Evolutionary conservation across 2,888 invertebrate genomes (phyloP), one percentile per base, ranked within the genome.

Genomic region (Parascotia fuliginaria): DNA sequence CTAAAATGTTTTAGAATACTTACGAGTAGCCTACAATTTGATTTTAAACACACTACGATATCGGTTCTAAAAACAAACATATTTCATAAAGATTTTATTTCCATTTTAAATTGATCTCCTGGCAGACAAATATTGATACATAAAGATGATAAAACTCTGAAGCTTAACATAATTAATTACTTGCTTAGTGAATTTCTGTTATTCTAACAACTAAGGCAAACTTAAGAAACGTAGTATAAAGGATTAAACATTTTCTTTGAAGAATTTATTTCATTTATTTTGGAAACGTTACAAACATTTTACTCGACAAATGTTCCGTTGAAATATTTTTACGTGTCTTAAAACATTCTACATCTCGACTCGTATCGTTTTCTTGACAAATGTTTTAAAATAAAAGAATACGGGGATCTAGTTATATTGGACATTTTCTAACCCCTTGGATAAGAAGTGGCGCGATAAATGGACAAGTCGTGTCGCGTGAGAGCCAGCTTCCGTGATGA

Each of bases 391-490:
- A 48, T 42, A 41, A 55, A 61, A 50, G 48, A 48, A 54, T n/a
- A 47, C 27, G 40, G 38, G 28, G 63, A 16, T 51, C 64, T 43
- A 33, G 45, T 52, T 51, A 72, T 9, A 42, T 36, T 61, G 67
- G 73, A 50, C 66, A 67, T 68, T 71, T 73, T 72, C 68, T 77
- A 78, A 86, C 83, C 87, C 88, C 83, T 86, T 87, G 78, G 79
- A 75, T 71, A 75, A 66, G 75, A 71, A 73, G 70, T 74, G 70
- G 71, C 70, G 66, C 74, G 76, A 82, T 83, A 87, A 90, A 91
- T 90, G 90, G 89, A 85, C 83, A 89, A 89, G 83, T 84, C 86
- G 80, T 91, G 90, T 91, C 73, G 81, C 75, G 72, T 73, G 83
- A 85, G 81, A 79, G 75, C 65, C 66, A 60, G 71, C 77, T 89